Percentiles rank a stretch among this genome's conserved stretches.
phyloP scores from a whole-genome alignment of 23 tunicate species.

The Phallusia fumigata region DNA sequence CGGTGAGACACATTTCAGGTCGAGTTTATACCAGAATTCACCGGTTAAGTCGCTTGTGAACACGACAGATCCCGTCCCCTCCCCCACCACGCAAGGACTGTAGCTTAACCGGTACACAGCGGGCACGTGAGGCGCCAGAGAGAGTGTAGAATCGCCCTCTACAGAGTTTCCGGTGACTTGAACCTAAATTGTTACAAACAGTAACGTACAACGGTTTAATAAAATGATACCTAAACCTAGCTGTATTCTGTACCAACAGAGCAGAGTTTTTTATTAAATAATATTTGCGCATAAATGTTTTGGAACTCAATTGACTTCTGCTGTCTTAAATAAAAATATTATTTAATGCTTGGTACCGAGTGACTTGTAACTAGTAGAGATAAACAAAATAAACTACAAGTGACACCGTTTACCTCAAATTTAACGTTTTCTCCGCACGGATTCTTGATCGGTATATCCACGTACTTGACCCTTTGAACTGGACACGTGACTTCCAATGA shows the following conservation, averaged over 20 bases:
- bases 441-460: constrained; percentile 71
- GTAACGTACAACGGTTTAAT: no score
- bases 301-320: no score
- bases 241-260: no score
- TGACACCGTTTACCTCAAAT: constrained; percentile 64
- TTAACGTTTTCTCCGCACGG: constrained; percentile 60
- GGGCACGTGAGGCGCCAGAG: constrained; percentile 54
- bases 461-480: constrained; percentile 42
- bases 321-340: no score
- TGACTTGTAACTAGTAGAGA: no score
- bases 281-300: no score
- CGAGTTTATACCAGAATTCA: constrained; percentile 96
- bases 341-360: no score
- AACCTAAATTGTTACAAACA: constrained; percentile 32
- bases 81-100: constrained; percentile 58
- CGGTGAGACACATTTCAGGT: constrained; percentile 51
- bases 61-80: constrained; percentile 41
- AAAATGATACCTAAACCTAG: no score
- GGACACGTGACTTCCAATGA: constrained; percentile 59
- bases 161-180: constrained; percentile 35
- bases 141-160: constrained; percentile 30
- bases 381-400: no score
- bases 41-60: constrained; percentile 79
- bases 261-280: no score
- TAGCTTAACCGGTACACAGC: constrained; percentile 38